Base-by-base conservation (phyloP, 2,797 vertebrate species). In the Microctenopoma steveboyesi region DNA sequence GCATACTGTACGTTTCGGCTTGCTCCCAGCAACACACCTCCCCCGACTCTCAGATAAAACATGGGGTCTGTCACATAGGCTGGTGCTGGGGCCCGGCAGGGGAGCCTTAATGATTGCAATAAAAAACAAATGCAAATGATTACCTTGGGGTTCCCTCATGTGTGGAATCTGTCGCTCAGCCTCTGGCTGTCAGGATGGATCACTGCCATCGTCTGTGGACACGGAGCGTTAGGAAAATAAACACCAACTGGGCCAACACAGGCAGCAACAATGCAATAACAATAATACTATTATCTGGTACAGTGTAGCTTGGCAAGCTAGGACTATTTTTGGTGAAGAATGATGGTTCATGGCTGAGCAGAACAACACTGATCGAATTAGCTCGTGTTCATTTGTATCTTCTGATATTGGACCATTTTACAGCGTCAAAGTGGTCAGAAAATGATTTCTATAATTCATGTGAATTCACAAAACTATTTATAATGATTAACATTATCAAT, bases 41-140 rank as follows among this genome's bases (percentile, higher is more conserved):
- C 89, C 87, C 71, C 72, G 89, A 88, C 91, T 90, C 86, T 63
- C 43, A 70, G 86, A 92, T 93, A 92, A 93, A 92, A 90, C 90
- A 92, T 90, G 86, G 89, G 76, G 71, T 88, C 88, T 92, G 91
- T 92, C 92, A 92, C 86, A 79, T 78, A 74, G 86, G 69, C 83
- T 78, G 79, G 89, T 76, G 84, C 77, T 39, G 76, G 73, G 82
- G 84, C 86, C 85, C 87, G 45, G 83, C 87, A 87, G 91, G 90
- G 87, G 84, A 88, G 87, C 78, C 86, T 84, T 92, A 92, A 91
- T 91, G 91, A 91, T 86, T 67, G 89, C 90, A 90, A 93, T 92
- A 91, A 92, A 92, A 92, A 92, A 91, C 88, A 90, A 90, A 92
- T 92, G 89, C 90, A 92, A 93, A 93, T 92, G 87, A 92, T 91